These are phyloP conservation scores for Aphelenchoides avenae DNA, from an alignment of 1,140 invertebrate genomes.

Conservation along the genomic window DNA sequence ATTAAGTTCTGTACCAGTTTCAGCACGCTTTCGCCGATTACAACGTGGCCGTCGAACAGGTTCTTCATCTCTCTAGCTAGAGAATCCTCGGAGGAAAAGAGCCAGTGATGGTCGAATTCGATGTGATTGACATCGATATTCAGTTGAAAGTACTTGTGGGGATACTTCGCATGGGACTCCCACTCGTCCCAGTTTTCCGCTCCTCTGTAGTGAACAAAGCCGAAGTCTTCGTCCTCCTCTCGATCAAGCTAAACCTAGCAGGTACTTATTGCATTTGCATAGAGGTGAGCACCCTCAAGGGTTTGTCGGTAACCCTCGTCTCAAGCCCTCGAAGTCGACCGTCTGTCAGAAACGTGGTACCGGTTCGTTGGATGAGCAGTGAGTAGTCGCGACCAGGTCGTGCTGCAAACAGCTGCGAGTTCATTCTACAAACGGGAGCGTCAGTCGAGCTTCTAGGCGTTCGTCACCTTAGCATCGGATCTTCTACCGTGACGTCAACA, in stretches of 20 bases:
- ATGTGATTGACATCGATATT: constrained; percentile 31
- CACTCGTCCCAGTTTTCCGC: constrained; percentile 27
- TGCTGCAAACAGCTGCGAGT: constrained; percentile 15
- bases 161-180: constrained; percentile 6
- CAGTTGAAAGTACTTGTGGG: constrained; percentile 17
- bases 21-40: constrained; percentile 8
- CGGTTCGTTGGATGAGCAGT: constrained; percentile 5
- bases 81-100: constrained; percentile 21
- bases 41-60: constrained; percentile 12
- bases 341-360: not conserved
- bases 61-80: no score
- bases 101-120: constrained; percentile 45
- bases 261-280: not conserved
- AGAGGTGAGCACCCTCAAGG: not conserved
- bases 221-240: constrained; percentile 32
- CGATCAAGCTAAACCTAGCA: constrained; percentile 12
- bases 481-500: constrained; percentile 13
- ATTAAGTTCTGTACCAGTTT: constrained; percentile 7
- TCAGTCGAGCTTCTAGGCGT: no score
- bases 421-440: constrained; percentile 20
- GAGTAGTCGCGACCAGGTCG: constrained; percentile 13
- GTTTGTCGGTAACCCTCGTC: constrained; percentile 19
- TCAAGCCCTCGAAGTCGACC: constrained; percentile 14
- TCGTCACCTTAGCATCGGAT: constrained; percentile 16
- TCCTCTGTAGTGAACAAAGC: constrained; percentile 15